Evolutionary conservation across 92 coral and sea anemone species (phyloP).

Genomic region (Epizoanthus stellaris): DNA sequence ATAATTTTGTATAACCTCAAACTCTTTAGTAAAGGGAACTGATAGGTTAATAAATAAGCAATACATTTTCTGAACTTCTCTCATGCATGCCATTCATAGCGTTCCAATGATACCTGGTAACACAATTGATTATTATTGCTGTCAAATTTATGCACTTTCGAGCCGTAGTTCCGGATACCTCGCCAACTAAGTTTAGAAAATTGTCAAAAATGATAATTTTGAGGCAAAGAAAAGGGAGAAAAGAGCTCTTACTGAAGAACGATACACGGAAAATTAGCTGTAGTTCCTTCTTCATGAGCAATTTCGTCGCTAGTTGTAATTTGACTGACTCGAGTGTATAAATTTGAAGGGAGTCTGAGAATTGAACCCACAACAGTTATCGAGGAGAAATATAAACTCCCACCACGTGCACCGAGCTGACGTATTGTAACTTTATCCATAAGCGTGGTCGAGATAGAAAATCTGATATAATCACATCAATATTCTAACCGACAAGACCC

Average conservation of each 20-base stretch:
- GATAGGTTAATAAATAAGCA: no score
- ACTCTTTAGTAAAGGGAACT: no score
- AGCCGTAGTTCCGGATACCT: slow-evolving; percentile 40
- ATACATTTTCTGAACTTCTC: not conserved
- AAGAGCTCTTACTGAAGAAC: no score
- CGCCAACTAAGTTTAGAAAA: not conserved
- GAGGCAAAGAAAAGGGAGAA: not conserved
- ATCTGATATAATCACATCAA: slow-evolving; percentile 17
- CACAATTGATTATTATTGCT: slow-evolving; percentile 39
- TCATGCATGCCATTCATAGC: slow-evolving; percentile 29
- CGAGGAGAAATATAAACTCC: slow-evolving; percentile 29
- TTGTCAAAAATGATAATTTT: not conserved
- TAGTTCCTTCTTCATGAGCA: not conserved
- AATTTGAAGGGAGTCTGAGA: slow-evolving; percentile 1
- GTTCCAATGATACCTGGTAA: slow-evolving; percentile 41
- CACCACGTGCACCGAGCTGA: slow-evolving; percentile 31
- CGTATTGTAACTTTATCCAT: slow-evolving; percentile 45
- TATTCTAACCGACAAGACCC: not conserved
- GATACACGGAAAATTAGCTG: no score
- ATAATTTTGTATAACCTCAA: no score
- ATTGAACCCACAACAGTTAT: slow-evolving; percentile 8
- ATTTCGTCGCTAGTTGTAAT: not conserved
- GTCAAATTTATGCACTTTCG: slow-evolving; percentile 13
- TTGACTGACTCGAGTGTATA: not conserved
- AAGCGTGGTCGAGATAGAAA: slow-evolving; percentile 1